Base-by-base conservation (phyloP, 2,888 invertebrate species). In the Globia sparganii region DNA sequence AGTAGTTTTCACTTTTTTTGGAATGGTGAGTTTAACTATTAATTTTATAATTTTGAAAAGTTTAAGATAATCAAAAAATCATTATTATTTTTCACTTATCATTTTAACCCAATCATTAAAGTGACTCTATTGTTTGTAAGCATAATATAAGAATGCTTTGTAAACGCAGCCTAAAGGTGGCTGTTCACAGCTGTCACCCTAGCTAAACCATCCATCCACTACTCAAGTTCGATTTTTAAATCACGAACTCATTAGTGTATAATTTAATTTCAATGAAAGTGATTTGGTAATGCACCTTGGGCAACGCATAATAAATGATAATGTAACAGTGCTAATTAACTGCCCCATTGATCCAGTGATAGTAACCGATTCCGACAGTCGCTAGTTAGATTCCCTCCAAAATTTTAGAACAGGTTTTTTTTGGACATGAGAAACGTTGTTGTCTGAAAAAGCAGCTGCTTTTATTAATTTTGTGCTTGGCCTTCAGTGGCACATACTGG, bases 181-280 rank as follows among this genome's bases (percentile, higher is more conserved):
- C 71, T 68, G 11, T 68, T 83, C 85, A 73, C 82, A 28, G 64
- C 68, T 77, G 85, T 84, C 72, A 76, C 25, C 1, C 9, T 34
- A 25, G n/a, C n/a, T n/a, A n/a, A n/a, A n/a, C n/a, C n/a, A n/a
- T n/a, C 43, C 64, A 21, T 28, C 5, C 31, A 49, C 21, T 4
- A 56, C 0, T 0, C 8, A 28, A 53, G 18, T 53, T 49, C 2
- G 3, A 18, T 62, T 25, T 6, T 46, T 56, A n/a, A n/a, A n/a
- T 58, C 25, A 11, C 21, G 37, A 66, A 53, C 34, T 72, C 65
- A 31, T 83, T 62, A 67, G 40, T 43, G 53, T 43, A 56, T 31
- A 6, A 68, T 67, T 15, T 31, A 25, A 61, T 34, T 65, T 43
- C 28, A 59, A 66, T 72, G 25, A 58, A 78, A 78, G 31, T 40